phyloP scores from a whole-genome alignment of 2,888 invertebrate genomes.

The Yponomeuta plumbellus region DNA sequence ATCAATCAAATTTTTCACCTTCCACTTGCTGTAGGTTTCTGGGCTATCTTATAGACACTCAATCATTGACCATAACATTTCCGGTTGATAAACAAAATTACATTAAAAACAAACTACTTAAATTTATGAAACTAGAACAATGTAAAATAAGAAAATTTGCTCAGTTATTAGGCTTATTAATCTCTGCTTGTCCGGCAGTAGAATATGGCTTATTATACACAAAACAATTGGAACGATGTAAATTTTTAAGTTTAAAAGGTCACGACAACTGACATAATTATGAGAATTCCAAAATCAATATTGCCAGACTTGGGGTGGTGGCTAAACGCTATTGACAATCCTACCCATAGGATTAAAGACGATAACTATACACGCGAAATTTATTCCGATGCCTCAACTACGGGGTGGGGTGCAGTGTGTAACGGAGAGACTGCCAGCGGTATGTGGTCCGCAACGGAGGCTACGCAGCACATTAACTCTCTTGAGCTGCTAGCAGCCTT shows the following conservation, averaged over 20 bases:
- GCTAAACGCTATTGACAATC: too few relatives aligned
- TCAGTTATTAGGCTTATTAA: slow-evolving; percentile 26
- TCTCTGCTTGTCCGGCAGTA: slow-evolving; percentile 32
- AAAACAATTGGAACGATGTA: slow-evolving; percentile 27
- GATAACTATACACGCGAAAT: slow-evolving; percentile 24
- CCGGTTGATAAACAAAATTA: slow-evolving; percentile 22
- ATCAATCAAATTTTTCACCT: slow-evolving; percentile 24
- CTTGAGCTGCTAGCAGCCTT: slow-evolving; percentile 15
- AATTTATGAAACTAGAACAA: slow-evolving; percentile 16
- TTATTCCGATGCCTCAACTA: slow-evolving; percentile 27
- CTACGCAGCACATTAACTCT: slow-evolving; percentile 8
- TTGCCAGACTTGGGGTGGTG: too few relatives aligned
- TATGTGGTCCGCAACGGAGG: not conserved
- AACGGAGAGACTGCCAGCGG: too few relatives aligned
- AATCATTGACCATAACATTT: slow-evolving; percentile 18
- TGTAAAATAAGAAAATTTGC: slow-evolving; percentile 28
- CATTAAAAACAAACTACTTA: slow-evolving; percentile 18
- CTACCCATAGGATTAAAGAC: not conserved
- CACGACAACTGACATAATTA: too few relatives aligned
- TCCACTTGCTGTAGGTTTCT: slow-evolving; percentile 16
- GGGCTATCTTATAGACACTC: slow-evolving; percentile 19
- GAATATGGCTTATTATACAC: slow-evolving; percentile 35
- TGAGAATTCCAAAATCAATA: too few relatives aligned
- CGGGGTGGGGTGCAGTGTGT: too few relatives aligned
- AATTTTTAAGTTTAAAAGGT: slow-evolving; percentile 22